A percentile compares a stretch with the other conserved stretches of the same genome.
Conservation (phyloP, 2,113 vertebrate genomes). For the Rhodinocichla rosea region DNA sequence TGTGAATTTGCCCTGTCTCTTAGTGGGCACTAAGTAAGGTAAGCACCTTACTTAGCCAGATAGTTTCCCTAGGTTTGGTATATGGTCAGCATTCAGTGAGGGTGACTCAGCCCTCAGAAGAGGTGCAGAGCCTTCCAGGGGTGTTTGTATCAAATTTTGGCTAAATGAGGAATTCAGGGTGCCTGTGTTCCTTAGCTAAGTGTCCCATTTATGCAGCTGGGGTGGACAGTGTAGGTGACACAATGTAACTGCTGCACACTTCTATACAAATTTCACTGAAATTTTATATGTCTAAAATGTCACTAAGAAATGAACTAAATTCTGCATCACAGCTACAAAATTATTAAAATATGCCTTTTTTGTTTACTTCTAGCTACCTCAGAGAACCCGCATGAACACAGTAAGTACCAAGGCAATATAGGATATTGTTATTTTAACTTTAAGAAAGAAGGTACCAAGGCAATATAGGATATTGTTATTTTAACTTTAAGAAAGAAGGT, state of each 20-base stretch:
- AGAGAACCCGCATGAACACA: constrained; percentile 41
- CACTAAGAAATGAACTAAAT: neutral
- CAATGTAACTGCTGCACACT: neutral
- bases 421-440: neutral
- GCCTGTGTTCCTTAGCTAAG: neutral
- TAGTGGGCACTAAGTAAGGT: neutral
- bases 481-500: neutral
- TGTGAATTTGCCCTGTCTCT: neutral
- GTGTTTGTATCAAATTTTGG: neutral
- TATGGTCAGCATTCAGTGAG: neutral
- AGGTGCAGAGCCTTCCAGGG: neutral
- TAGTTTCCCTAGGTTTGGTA: neutral
- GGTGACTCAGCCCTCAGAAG: neutral
- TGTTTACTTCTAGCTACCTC: constrained; percentile 46
- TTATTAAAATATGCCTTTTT: neutral
- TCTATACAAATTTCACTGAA: neutral
- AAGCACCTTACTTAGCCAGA: neutral
- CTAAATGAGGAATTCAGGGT: neutral
- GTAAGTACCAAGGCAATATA: constrained; percentile 18
- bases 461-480: neutral
- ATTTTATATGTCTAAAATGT: neutral
- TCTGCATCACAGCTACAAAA: neutral
- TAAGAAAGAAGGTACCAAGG: neutral
- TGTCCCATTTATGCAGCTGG: neutral
- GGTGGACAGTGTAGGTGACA: neutral